Evolutionary conservation across 2,797 vertebrate species (phyloP).

Genomic region (Poecile montanus): DNA sequence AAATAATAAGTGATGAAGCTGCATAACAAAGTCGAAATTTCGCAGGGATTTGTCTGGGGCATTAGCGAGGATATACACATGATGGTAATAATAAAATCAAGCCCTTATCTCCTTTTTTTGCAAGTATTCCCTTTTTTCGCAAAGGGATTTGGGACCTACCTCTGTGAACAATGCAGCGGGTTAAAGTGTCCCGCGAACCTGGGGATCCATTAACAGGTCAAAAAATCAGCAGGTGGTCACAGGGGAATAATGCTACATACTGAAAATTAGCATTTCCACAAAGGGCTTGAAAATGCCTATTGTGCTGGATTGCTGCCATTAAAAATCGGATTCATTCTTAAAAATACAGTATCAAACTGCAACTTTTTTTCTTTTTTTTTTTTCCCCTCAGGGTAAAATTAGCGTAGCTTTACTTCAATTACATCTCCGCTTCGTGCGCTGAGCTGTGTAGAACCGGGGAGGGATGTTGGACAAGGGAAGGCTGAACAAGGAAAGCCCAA

Average conservation of each 20-base stretch:
- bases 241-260: conserved; percentile 29
- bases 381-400: not conserved
- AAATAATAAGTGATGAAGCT: not conserved
- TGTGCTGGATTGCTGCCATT: conserved; percentile 66
- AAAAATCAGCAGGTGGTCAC: conserved; percentile 78
- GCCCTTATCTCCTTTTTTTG: conserved; percentile 28
- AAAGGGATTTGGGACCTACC: conserved; percentile 36
- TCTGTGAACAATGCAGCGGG: conserved; percentile 68
- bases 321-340: conserved; percentile 3
- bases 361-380: not conserved
- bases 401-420: not conserved
- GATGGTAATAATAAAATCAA: conserved; percentile 41
- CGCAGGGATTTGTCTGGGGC: not conserved
- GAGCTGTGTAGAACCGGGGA: not conserved
- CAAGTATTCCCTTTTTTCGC: not conserved
- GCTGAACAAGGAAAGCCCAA: not conserved
- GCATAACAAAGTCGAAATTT: not conserved
- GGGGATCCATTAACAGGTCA: conserved; percentile 87
- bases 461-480: too few species aligned
- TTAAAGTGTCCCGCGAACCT: conserved; percentile 64
- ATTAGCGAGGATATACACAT: not conserved
- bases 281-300: conserved; percentile 67
- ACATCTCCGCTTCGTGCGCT: too few species aligned
- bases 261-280: conserved; percentile 77
- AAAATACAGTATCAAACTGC: conserved; percentile 32